Percentiles rank a stretch among this genome's conserved stretches.
These are phyloP conservation scores for Stenodera caucasica DNA, from an alignment of 2,888 invertebrate genomes.

Conservation along the genomic window DNA sequence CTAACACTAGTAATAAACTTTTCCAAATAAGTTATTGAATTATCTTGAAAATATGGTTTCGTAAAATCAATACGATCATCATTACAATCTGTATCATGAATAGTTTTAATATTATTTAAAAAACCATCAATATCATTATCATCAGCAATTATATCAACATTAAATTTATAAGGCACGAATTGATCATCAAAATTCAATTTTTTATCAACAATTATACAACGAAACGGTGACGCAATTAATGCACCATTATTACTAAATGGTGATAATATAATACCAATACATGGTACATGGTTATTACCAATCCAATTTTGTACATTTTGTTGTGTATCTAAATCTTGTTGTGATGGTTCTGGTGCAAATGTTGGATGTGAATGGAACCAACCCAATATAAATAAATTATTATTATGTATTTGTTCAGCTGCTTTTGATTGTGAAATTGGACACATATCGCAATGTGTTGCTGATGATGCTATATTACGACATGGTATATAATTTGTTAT, in stretches of 20 bases:
- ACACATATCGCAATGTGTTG: conserved; percentile 78
- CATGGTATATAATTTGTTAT: conserved; percentile 65
- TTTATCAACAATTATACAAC: conserved; percentile 60
- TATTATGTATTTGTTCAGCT: conserved; percentile 59
- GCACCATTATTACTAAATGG: conserved; percentile 64
- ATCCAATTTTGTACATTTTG: conserved; percentile 62
- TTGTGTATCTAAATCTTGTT: conserved; percentile 69
- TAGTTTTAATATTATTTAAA: conserved; percentile 51
- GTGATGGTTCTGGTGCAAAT: conserved; percentile 71
- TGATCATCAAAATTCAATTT: conserved; percentile 50
- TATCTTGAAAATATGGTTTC: conserved; percentile 58
- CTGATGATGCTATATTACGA: conserved; percentile 64
- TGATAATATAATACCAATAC: conserved; percentile 67
- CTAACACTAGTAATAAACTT: conserved; percentile 62
- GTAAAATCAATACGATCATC: conserved; percentile 49
- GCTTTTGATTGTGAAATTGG: conserved; percentile 69
- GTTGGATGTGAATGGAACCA: conserved; percentile 82
- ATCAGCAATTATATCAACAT: conserved; percentile 55
- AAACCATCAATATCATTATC: conserved; percentile 49
- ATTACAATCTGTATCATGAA: conserved; percentile 41
- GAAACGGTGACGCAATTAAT: conserved; percentile 59
- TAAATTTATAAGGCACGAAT: conserved; percentile 60
- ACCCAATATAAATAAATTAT: conserved; percentile 59
- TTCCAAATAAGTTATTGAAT: conserved; percentile 59
- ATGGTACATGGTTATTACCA: conserved; percentile 58